These are phyloP conservation scores for Lepilemur ruficaudatus DNA, from an alignment of 2,797 vertebrate species.

Conservation along the genomic window DNA sequence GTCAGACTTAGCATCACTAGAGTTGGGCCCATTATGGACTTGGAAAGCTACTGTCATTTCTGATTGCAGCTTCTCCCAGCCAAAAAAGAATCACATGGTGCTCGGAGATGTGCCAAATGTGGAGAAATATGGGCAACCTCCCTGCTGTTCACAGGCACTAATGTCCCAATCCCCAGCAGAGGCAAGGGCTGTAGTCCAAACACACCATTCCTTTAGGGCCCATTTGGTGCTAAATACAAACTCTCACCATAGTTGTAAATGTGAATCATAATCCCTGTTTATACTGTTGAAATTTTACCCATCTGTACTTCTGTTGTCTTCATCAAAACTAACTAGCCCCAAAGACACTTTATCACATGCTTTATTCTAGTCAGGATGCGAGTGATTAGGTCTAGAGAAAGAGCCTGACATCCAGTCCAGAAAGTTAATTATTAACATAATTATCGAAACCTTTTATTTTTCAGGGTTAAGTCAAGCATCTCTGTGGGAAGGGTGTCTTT, in stretches of 20 bases:
- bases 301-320: slow-evolving; percentile 69
- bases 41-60: slow-evolving; percentile 65
- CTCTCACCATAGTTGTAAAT: slow-evolving; percentile 48
- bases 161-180: slow-evolving; percentile 67
- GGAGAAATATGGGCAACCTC: slow-evolving; percentile 72
- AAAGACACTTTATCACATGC: slow-evolving; percentile 51
- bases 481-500: neutral
- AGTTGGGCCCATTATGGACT: slow-evolving; percentile 42
- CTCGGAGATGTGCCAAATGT: slow-evolving; percentile 74
- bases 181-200: slow-evolving; percentile 77
- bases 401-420: slow-evolving; percentile 49
- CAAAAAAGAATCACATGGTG: slow-evolving; percentile 63
- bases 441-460: slow-evolving; percentile 68
- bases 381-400: slow-evolving; percentile 56
- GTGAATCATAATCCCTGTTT: slow-evolving; percentile 59
- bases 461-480: slow-evolving; percentile 66
- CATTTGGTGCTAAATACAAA: slow-evolving; percentile 72
- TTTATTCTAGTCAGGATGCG: slow-evolving; percentile 39
- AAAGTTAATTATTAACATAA: slow-evolving; percentile 78
- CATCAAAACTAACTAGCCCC: slow-evolving; percentile 62
- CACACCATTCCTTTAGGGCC: neutral
- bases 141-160: slow-evolving; percentile 71
- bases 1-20: slow-evolving; percentile 57
- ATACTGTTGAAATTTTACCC: slow-evolving; percentile 42
- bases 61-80: slow-evolving; percentile 44